phyloP scores from a whole-genome alignment of 1,140 invertebrate species.

The Drosophila nebulosa region DNA sequence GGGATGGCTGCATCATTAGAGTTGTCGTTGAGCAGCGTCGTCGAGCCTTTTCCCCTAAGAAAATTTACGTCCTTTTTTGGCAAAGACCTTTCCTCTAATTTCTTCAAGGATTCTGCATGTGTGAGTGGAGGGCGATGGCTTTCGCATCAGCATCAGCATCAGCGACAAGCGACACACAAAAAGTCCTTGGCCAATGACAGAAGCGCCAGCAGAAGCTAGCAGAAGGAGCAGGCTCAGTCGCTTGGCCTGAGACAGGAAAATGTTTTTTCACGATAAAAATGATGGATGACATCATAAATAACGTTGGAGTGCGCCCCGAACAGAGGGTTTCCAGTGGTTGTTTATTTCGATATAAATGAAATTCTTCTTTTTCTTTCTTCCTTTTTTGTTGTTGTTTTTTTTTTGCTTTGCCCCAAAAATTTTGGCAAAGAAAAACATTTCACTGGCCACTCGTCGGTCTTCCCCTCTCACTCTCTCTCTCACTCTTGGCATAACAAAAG shows the following conservation, averaged over 20 bases:
- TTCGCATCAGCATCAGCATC: constrained; percentile 36
- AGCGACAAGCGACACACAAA: constrained; percentile 73
- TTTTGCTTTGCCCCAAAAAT: constrained; percentile 49
- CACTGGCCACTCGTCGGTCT: background rate
- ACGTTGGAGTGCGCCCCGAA: constrained; percentile 77
- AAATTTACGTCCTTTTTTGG: constrained; percentile 76
- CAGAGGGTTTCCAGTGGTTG: constrained; percentile 79
- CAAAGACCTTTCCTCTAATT: constrained; percentile 74
- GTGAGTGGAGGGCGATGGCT: constrained; percentile 11
- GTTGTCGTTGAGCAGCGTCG: constrained; percentile 50
- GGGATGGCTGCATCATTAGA: constrained; percentile 70
- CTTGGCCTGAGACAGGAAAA: constrained; percentile 79
- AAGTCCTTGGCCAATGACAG: constrained; percentile 77
- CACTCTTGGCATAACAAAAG: background rate
- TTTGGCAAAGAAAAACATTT: constrained; percentile 53
- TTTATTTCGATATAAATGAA: constrained; percentile 81
- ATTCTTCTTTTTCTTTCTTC: constrained; percentile 61
- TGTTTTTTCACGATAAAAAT: constrained; percentile 81
- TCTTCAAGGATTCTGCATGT: constrained; percentile 69
- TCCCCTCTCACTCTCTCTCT: background rate
- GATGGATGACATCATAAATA: constrained; percentile 81
- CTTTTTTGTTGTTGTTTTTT: constrained; percentile 36
- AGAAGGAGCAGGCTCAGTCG: constrained; percentile 43
- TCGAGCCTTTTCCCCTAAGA: constrained; percentile 33
- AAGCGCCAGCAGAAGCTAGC: constrained; percentile 39